Base-by-base conservation (phyloP, 2,888 invertebrate genomes). In the Temnothorax unifasciatus region DNA sequence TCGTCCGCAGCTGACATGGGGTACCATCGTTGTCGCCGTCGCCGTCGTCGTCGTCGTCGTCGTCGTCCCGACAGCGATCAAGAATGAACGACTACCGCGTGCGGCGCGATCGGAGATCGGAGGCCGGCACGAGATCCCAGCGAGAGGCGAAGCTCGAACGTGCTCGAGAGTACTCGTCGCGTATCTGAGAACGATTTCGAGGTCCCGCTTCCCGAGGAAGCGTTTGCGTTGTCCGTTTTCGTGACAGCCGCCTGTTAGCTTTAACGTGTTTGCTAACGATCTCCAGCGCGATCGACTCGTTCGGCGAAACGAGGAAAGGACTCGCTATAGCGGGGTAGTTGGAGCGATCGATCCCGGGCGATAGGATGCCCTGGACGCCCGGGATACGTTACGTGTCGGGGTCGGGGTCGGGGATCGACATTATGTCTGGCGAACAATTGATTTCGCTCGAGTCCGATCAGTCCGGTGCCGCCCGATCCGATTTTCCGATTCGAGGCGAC, bases 201-300 rank as follows among this genome's bases (percentile, higher is more conserved):
- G 13, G 15, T 52, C 38, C 18, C 50, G 52, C 63, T 38, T n/a
- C 11, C 18, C 38, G 68, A 4, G 66, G 52, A 38, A 38, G n/a
- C 41, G 38, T 34, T 47, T 13, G n/a, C 52, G 4, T 50, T 63
- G 64, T 76, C 64, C 76, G 66, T 52, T 76, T 52, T 54, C 77
- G 54, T 68, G 77, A 77, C 69, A 68, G 25, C 52, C 25, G 69
- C 68, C 34, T 68, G 41, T 77, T 77, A 77, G 69, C 54, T 41
- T 68, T 68, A 77, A 68, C 52, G 69, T 54, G 69, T 68, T 74
- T 44, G 47, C 38, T 77, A 68, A 68, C 54, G 54, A 54, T 68
- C 66, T 18, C 29, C 52, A 54, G 69, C 41, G 38, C 69, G 77
- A 68, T 54, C 69, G 50, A 76, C 76, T 76, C 25, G 44, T 74